Evolutionary conservation across 2,797 vertebrate genomes (phyloP).

Genomic region (Characodon lateralis): DNA sequence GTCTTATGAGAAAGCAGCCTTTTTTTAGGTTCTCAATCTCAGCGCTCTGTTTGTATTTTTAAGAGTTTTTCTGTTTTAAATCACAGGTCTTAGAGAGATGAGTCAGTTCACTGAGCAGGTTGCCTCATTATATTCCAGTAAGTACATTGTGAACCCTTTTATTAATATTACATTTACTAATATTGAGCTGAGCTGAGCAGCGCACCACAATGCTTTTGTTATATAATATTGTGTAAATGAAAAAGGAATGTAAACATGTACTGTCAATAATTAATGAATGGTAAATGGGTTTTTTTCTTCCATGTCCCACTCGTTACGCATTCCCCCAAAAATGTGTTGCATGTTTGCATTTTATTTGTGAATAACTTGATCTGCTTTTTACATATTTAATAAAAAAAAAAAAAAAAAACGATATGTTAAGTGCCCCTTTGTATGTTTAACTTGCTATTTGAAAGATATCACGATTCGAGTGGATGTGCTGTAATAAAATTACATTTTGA

Average conservation of each 20-base stretch:
- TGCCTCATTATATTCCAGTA: constrained; percentile 83
- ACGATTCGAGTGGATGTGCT: constrained; percentile 78
- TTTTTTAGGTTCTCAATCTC: constrained; percentile 65
- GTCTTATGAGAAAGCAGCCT: constrained; percentile 66
- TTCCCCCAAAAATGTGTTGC: constrained; percentile 92
- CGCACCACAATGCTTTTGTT: constrained; percentile 91
- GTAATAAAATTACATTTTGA: constrained; percentile 82
- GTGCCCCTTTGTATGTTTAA: constrained; percentile 86
- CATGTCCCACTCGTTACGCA: constrained; percentile 90
- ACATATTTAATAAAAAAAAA: constrained; percentile 99
- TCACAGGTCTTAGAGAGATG: constrained; percentile 73
- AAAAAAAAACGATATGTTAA: constrained; percentile 87
- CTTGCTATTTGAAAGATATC: constrained; percentile 78
- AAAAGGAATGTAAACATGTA: constrained; percentile 99
- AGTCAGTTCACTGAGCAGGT: constrained; percentile 80
- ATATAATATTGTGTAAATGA: constrained; percentile 98
- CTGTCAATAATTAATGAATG: constrained; percentile 97
- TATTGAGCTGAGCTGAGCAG: constrained; percentile 90
- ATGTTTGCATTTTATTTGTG: constrained; percentile 99
- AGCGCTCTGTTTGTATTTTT: constrained; percentile 65
- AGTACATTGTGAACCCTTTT: constrained; percentile 84
- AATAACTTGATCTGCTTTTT: constrained; percentile 99
- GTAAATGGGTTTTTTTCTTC: constrained; percentile 81
- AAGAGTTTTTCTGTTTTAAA: constrained; percentile 54
- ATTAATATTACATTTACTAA: constrained; percentile 91